Evolutionary conservation across 2,797 vertebrate genomes (phyloP), one percentile per base, ranked within the genome.

Genomic region (Serranus cabrilla): DNA sequence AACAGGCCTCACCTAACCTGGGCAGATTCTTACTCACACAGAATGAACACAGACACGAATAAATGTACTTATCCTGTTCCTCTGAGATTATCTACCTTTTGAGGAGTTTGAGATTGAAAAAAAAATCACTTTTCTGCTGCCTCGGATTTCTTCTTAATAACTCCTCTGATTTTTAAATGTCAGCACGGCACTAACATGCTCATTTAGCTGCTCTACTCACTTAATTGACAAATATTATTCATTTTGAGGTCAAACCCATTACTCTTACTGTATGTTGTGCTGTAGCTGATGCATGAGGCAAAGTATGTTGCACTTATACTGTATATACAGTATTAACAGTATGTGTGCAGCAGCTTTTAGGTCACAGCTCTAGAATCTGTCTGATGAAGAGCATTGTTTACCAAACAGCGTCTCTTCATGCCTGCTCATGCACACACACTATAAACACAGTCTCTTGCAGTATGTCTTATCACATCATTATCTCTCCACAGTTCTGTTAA

Each of bases 21-120:
- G 7, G 20, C 64, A 78, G 71, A 86, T 64, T 71, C 52, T 49
- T 71, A 56, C 63, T 37, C 47, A 50, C 54, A 46, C 31, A 49
- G 31, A 75, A 71, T 76, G 66, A 83, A 76, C 46, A 52, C 34
- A 67, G 45, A 70, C 34, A 76, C 6, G 10, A 55, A 55, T 83
- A 71, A 67, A 60, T 76, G 14, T 72, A 60, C 71, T 87, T 86
- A 89, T 86, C 65, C 65, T 5, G 16, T 72, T 63, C 61, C 71
- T 76, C 61, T 78, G 34, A 87, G 84, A 86, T 86, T 61, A 85
- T 87, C 61, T 81, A 34, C 54, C 57, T 74, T 85, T 88, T 78
- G 50, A 83, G 70, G 77, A 78, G 56, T 83, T 80, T 70, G 55
- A 71, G 45, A 37, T 5, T 54, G 27, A 11, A 23, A 68, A 59